Evolutionary conservation across 1,140 invertebrate genomes (phyloP).

Genomic region (Catajapyx aquilonaris): DNA sequence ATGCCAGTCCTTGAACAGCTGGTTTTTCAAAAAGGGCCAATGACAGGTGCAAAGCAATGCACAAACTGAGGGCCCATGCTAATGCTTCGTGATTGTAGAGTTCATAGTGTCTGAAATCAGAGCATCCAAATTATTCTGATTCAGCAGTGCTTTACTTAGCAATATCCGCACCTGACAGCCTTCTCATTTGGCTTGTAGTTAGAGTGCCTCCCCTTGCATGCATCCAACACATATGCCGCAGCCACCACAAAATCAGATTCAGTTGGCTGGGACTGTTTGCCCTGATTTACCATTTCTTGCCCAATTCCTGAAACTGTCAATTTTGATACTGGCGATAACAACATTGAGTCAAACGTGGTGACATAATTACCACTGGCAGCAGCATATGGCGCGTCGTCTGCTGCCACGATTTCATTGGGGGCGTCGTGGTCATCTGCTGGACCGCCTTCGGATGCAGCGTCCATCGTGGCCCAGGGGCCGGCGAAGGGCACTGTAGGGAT

Average conservation of each 20-base stretch:
- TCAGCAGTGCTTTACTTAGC: not conserved
- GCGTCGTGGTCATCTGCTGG: too few species aligned
- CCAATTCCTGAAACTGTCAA: too few species aligned
- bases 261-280: too few species aligned
- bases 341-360: too few species aligned
- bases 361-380: too few species aligned
- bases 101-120: conserved; percentile 13
- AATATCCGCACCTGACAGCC: conserved; percentile 19
- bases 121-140: conserved; percentile 1
- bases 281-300: too few species aligned
- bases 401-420: too few species aligned
- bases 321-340: too few species aligned
- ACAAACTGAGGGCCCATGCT: conserved; percentile 18
- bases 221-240: conserved; percentile 22
- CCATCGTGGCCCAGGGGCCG: too few species aligned
- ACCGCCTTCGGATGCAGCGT: too few species aligned
- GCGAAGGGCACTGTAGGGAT: too few species aligned
- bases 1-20: conserved; percentile 15
- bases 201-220: conserved; percentile 21
- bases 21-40: conserved; percentile 25
- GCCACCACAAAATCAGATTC: conserved; percentile 20
- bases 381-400: too few species aligned
- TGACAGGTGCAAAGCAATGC: conserved; percentile 20
- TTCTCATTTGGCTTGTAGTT: conserved; percentile 19
- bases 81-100: conserved; percentile 13